Evolutionary conservation across 2,113 vertebrate genomes (phyloP), one percentile per base, ranked within the genome.

Genomic region (Cepphus grylle): DNA sequence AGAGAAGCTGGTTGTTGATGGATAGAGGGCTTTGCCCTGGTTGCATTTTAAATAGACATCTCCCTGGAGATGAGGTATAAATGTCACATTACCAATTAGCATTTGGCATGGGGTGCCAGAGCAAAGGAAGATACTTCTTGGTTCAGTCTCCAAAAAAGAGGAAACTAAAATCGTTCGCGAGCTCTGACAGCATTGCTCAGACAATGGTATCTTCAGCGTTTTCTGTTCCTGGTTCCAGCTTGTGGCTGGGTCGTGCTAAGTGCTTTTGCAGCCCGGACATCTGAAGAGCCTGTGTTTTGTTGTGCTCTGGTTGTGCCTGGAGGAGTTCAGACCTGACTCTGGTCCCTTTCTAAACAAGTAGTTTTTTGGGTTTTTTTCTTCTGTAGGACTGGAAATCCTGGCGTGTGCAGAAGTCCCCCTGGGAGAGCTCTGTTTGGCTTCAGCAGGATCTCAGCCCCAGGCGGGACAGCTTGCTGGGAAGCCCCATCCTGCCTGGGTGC

Each of bases 11-110:
- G 32, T 56, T 58, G 27, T 52, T 91, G 89, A 36, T 56, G 65
- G 58, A 43, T 50, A 26, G 66, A 66, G 67, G 67, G 63, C 62
- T 83, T 80, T 95, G 89, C 49, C 84, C 96, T 93, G 94, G 80
- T 96, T 95, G 32, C 95, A 96, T 96, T 85, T 88, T 94, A 94
- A 96, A 71, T 76, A 95, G 91, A 69, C 30, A 86, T 86, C 77
- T 93, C 93, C 59, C 61, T 95, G 88, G 89, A 83, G 88, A 94
- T 82, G 42, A 72, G 66, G 69, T 88, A 36, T 89, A 88, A 84
- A 82, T 86, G 87, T 91, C 89, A 23, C 1, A 0, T 81, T 84
- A 43, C 50, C 3, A 2, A 69, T 90, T 73, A 93, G 87, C 63
- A 65, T 96, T 81, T 92, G 85, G 34, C 8, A 1, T 40, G 53